phyloP scores from a whole-genome alignment of 2,113 vertebrate genomes.

The Tricholaema leucomelas region DNA sequence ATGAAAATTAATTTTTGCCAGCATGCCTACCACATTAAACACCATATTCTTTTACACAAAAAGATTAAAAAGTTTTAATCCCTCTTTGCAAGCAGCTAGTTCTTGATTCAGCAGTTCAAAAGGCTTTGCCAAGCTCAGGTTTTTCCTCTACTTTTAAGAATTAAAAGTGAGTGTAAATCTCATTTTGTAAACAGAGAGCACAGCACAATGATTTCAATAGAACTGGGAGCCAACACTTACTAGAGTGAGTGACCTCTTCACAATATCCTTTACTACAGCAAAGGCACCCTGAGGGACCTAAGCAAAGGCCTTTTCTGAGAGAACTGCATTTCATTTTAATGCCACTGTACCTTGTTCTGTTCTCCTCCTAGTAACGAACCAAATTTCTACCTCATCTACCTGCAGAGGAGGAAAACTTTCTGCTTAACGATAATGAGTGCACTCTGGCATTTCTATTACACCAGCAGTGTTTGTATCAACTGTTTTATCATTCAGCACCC shows the following conservation, averaged over 20 bases:
- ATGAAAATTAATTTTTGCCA: conserved; percentile 70
- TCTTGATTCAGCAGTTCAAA: conserved; percentile 61
- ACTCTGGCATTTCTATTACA: not conserved
- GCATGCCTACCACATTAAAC: conserved; percentile 66
- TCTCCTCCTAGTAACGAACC: not conserved
- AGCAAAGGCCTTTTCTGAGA: not conserved
- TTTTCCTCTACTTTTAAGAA: conserved; percentile 46
- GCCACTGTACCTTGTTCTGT: not conserved
- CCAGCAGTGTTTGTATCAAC: not conserved
- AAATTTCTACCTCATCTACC: conserved; percentile 23
- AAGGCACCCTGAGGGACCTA: not conserved
- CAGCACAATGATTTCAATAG: conserved; percentile 2
- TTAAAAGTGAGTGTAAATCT: conserved; percentile 20
- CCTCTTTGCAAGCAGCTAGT: conserved; percentile 49
- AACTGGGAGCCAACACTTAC: not conserved
- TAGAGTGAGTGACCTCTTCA: conserved; percentile 14
- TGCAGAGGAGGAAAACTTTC: not conserved
- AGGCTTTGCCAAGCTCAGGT: conserved; percentile 41
- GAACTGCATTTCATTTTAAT: conserved; percentile 34
- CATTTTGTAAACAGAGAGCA: conserved; percentile 56
- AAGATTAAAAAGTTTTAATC: conserved; percentile 71
- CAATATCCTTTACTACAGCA: not conserved
- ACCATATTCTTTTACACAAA: conserved; percentile 53
- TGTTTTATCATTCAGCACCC: not conserved
- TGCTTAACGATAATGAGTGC: not conserved